Evolutionary conservation across 2,888 invertebrate species (phyloP).

Genomic region (Alloscopus bannaensis): DNA sequence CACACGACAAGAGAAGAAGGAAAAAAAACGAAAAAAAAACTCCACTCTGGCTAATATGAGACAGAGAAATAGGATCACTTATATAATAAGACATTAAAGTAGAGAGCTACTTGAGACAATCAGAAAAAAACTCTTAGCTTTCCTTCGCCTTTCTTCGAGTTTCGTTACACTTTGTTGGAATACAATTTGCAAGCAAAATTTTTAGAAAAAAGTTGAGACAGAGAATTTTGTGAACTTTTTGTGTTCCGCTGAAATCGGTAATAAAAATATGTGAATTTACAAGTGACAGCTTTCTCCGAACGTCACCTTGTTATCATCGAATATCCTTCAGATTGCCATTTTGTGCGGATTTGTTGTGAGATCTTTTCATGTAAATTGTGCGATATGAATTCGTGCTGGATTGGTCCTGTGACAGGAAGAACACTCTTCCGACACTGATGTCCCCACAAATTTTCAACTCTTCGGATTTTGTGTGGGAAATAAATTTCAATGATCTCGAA

Average conservation of each 20-base stretch:
- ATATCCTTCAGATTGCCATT: not conserved
- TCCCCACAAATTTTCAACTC: slow-evolving; percentile 31
- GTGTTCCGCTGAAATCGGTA: slow-evolving; percentile 38
- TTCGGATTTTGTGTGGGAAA: not conserved
- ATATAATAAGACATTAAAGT: slow-evolving; percentile 48
- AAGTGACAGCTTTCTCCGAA: slow-evolving; percentile 39
- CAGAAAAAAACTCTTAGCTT: not conserved
- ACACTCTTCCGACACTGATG: slow-evolving; percentile 39
- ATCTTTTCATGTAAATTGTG: not conserved
- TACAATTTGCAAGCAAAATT: not conserved
- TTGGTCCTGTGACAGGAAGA: slow-evolving; percentile 20
- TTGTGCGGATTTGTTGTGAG: not conserved
- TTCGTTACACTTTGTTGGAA: not conserved
- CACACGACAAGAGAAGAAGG: slow-evolving; percentile 24
- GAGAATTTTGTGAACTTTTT: too few species aligned
- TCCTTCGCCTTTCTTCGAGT: not conserved
- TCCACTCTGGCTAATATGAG: slow-evolving; percentile 54
- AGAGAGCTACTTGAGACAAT: slow-evolving; percentile 13
- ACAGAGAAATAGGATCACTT: slow-evolving; percentile 32
- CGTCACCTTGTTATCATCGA: slow-evolving; percentile 3
- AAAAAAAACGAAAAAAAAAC: slow-evolving; percentile 52
- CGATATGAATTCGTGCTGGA: slow-evolving; percentile 20
- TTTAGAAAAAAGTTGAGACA: not conserved
- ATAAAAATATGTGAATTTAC: slow-evolving; percentile 55
- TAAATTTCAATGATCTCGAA: slow-evolving; percentile 42